Evolutionary conservation across 2,797 vertebrate species (phyloP), one percentile per base, ranked within the genome.

Genomic region (Cetoscarus ocellatus): DNA sequence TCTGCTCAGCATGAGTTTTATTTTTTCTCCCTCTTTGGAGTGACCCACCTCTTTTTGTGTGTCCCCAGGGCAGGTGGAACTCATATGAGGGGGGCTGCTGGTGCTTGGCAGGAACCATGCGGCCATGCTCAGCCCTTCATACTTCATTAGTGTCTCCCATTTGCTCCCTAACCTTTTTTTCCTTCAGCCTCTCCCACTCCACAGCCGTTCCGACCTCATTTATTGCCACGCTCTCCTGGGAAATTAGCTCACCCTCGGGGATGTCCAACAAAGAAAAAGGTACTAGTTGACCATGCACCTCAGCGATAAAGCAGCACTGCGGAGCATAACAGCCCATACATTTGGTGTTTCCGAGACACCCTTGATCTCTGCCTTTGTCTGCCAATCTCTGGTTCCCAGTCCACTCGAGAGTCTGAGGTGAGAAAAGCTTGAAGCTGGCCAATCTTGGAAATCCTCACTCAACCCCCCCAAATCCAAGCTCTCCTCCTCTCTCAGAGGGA

Each of bases 71-170:
- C 73, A 84, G 82, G 83, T 80, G 67, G 61, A 77, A 72, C 77
- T 75, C 36, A 48, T 66, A 38, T 36, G 45, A 18, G 48, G 47
- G 42, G 47, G 54, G 45, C 52, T 64, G 80, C 61, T 71, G 84
- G 61, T 45, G 71, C 71, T 85, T 90, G 89, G 88, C 87, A 84
- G 87, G 72, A 82, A 88, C 76, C 87, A 85, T 80, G 86, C 51
- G 59, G 85, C 70, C 82, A 76, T 86, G 81, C 77, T 88, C 87
- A 88, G 83, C 80, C 90, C 83, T 91, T 92, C 88, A 91, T 92
- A 90, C 85, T 90, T 91, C 80, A 92, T 93, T 91, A 91, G 80
- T 71, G 75, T 90, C 84, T 90, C 81, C 79, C 63, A 74, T 86
- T 75, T 78, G 71, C 80, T 83, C 82, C 73, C 66, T 53, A 74